phyloP scores from a whole-genome alignment of 2,797 vertebrate species.

The Miichthys miiuy region DNA sequence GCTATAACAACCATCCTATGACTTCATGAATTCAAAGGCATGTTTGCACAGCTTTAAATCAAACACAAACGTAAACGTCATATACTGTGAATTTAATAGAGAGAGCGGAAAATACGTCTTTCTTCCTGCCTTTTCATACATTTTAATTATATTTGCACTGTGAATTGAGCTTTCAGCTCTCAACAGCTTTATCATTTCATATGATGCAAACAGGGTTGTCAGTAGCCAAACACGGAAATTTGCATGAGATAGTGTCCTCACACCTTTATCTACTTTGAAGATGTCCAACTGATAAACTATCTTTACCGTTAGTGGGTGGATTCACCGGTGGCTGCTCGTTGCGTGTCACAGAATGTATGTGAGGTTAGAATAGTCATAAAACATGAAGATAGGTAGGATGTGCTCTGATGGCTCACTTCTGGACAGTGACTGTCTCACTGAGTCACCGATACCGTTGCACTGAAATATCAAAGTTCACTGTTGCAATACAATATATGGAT shows the following conservation, averaged over 20 bases:
- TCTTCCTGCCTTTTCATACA: conserved; percentile 5
- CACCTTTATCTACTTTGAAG: conserved; percentile 5
- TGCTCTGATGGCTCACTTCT: neutral
- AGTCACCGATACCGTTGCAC: conserved; percentile 24
- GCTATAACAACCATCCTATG: conserved; percentile 25
- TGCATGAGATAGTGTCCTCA: neutral
- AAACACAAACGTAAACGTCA: conserved; percentile 2
- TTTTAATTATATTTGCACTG: conserved; percentile 25
- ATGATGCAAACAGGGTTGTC: conserved; percentile 12
- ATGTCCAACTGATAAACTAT: conserved; percentile 18
- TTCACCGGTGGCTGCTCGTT: neutral
- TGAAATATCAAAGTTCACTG: conserved; percentile 18
- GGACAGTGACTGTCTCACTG: neutral
- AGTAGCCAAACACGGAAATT: conserved; percentile 23
- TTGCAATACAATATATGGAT: neutral
- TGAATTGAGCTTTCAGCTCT: neutral
- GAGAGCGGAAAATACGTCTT: neutral
- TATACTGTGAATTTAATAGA: conserved; percentile 1
- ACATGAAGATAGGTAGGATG: neutral
- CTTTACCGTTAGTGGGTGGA: neutral
- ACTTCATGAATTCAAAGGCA: conserved; percentile 2
- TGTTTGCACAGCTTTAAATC: neutral
- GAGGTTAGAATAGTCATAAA: conserved; percentile 11
- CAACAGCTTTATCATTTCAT: conserved; percentile 6
- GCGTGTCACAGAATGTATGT: conserved; percentile 26